phyloP scores from a whole-genome alignment of 2,888 invertebrate genomes.

The Spicauda simplicius region DNA sequence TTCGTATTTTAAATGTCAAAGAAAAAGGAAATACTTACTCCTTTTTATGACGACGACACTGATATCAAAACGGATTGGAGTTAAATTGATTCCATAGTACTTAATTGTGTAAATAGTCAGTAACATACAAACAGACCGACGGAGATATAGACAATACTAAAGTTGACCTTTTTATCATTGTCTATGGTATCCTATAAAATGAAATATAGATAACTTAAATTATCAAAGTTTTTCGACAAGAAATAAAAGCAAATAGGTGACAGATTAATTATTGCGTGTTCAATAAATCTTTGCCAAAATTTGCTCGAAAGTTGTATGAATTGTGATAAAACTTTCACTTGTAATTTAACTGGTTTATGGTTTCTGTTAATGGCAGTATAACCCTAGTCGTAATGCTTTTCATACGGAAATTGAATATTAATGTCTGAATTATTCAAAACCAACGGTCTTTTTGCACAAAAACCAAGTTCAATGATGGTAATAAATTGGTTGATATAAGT shows the following conservation, averaged over 20 bases:
- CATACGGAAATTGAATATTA: constrained; percentile 3
- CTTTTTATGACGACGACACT: too few relatives aligned
- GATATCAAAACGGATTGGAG: too few relatives aligned
- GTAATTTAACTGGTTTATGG: constrained; percentile 2
- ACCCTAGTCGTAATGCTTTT: not conserved
- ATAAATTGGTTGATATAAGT: not conserved
- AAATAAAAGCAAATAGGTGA: not conserved
- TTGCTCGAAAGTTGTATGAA: not conserved
- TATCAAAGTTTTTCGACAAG: too few relatives aligned
- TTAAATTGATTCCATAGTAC: too few relatives aligned
- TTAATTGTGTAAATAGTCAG: too few relatives aligned
- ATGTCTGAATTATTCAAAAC: not conserved
- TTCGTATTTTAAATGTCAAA: too few relatives aligned
- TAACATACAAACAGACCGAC: too few relatives aligned
- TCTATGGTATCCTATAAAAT: too few relatives aligned
- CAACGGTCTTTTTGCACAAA: not conserved
- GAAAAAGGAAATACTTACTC: too few relatives aligned
- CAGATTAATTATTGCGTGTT: not conserved
- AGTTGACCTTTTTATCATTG: too few relatives aligned
- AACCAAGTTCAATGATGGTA: not conserved
- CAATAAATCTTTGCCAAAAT: not conserved
- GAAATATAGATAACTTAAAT: too few relatives aligned
- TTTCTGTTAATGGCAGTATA: constrained; percentile 1
- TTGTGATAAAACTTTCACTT: constrained; percentile 8
- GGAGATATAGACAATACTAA: too few relatives aligned